phyloP scores from a whole-genome alignment of 2,888 invertebrate species.

The Lacanobia oleracea region DNA sequence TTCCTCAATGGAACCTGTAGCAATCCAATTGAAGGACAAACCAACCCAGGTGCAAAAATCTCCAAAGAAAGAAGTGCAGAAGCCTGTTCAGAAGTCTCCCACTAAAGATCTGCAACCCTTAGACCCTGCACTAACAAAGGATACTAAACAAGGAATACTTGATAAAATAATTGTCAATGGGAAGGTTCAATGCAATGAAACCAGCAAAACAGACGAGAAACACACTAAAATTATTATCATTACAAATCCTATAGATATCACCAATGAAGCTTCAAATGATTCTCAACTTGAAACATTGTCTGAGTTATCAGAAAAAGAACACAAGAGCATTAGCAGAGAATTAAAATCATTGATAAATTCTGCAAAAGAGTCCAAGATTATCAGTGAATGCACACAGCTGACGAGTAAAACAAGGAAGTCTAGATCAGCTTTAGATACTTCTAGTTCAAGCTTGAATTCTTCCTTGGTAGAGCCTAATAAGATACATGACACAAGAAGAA shows the following conservation, averaged over 20 bases:
- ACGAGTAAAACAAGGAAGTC: conserved; percentile 88
- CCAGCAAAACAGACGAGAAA: conserved; percentile 51
- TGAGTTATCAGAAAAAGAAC: conserved; percentile 82
- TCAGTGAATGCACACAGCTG: conserved; percentile 90
- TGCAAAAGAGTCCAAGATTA: conserved; percentile 93
- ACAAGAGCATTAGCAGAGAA: conserved; percentile 89
- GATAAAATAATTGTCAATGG: conserved; percentile 60
- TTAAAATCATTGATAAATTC: conserved; percentile 92
- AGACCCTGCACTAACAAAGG: conserved; percentile 49
- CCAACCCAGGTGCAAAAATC: conserved; percentile 20
- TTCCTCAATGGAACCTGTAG: conserved; percentile 63
- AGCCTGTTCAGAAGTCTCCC: conserved; percentile 36
- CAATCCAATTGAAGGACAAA: conserved; percentile 45
- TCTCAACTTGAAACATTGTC: conserved; percentile 75
- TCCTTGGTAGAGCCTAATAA: conserved; percentile 79
- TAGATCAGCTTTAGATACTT: conserved; percentile 83
- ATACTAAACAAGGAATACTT: conserved; percentile 45
- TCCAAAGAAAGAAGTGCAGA: conserved; percentile 33
- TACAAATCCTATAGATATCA: conserved; percentile 59
- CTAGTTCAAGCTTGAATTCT: conserved; percentile 83
- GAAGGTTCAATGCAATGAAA: conserved; percentile 46
- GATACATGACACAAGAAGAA: conserved; percentile 76
- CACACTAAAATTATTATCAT: conserved; percentile 32
- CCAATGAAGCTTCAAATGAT: conserved; percentile 75
- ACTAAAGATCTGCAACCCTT: conserved; percentile 48